These are phyloP conservation scores for Potamilus streckersoni DNA, from an alignment of 1,140 invertebrate species.

Conservation along the genomic window DNA sequence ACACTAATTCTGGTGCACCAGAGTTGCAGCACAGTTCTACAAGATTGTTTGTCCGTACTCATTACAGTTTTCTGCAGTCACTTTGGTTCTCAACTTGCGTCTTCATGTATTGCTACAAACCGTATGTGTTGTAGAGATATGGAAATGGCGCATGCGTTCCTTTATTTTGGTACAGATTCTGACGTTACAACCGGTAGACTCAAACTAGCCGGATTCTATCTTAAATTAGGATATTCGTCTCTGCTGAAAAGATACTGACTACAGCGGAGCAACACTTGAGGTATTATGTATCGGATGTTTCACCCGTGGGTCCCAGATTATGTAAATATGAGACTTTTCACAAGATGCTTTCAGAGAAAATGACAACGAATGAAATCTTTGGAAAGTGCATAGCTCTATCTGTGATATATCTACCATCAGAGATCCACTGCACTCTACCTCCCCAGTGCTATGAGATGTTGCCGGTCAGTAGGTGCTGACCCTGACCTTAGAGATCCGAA, in stretches of 20 bases:
- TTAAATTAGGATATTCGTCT: not conserved
- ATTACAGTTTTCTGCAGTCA: too few species aligned
- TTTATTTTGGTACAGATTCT: too few species aligned
- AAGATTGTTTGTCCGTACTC: too few species aligned
- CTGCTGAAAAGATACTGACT: not conserved
- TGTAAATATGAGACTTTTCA: not conserved
- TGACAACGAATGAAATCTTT: not conserved
- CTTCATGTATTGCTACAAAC: too few species aligned
- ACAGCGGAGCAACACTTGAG: not conserved
- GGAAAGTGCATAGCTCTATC: not conserved
- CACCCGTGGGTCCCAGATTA: not conserved
- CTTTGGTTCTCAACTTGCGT: too few species aligned
- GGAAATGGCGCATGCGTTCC: too few species aligned
- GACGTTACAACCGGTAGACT: too few species aligned
- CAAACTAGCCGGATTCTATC: not conserved
- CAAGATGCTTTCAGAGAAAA: not conserved
- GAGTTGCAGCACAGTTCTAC: too few species aligned
- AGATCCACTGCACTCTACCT: not conserved
- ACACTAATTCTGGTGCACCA: too few species aligned
- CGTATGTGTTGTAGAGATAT: too few species aligned
- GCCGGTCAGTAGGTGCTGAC: not conserved
- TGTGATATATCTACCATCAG: not conserved
- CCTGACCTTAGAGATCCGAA: not conserved
- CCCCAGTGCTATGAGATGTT: not conserved
- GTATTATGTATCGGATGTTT: not conserved